Percentiles rank a stretch among this genome's conserved stretches.
Conservation (phyloP, 1,140 invertebrate genomes). For the Yoshiicerus persimilis region DNA sequence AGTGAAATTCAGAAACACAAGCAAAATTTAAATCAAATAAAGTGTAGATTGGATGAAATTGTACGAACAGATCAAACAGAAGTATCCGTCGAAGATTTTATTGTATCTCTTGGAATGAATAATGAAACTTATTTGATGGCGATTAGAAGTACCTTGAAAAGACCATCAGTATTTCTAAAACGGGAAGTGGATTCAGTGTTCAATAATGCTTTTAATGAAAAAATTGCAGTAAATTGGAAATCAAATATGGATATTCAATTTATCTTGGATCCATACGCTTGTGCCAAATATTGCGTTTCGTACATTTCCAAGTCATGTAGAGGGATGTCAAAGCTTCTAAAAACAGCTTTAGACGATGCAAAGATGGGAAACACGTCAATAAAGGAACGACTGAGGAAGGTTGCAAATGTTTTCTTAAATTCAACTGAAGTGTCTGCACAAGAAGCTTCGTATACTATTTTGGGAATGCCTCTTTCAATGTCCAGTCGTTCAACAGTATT, state of each 20-base stretch:
- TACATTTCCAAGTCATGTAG: conserved; percentile 47
- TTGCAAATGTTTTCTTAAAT: background rate
- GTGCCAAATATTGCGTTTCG: conserved; percentile 42
- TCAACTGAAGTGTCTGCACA: background rate
- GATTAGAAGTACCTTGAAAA: background rate
- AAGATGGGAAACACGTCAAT: too few relatives aligned
- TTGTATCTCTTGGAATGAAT: background rate
- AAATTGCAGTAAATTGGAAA: conserved; percentile 45
- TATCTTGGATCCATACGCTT: too few relatives aligned
- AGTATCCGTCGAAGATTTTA: background rate
- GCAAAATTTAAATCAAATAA: background rate
- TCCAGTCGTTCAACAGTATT: background rate
- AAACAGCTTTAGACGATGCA: too few relatives aligned
- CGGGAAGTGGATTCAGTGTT: conserved; percentile 39
- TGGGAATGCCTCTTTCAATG: background rate
- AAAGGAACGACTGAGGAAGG: too few relatives aligned
- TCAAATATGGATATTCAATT: conserved; percentile 52
- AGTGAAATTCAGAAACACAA: background rate
- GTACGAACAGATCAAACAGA: background rate
- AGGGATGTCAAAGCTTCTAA: too few relatives aligned
- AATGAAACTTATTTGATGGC: background rate
- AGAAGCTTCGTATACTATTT: background rate
- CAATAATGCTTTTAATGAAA: conserved; percentile 50
- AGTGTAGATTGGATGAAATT: background rate
- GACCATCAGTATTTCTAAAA: conserved; percentile 38